Percentiles rank a stretch among this genome's conserved stretches.
phyloP scores from a whole-genome alignment of 2,888 invertebrate genomes.

The Anarsia innoxiella region DNA sequence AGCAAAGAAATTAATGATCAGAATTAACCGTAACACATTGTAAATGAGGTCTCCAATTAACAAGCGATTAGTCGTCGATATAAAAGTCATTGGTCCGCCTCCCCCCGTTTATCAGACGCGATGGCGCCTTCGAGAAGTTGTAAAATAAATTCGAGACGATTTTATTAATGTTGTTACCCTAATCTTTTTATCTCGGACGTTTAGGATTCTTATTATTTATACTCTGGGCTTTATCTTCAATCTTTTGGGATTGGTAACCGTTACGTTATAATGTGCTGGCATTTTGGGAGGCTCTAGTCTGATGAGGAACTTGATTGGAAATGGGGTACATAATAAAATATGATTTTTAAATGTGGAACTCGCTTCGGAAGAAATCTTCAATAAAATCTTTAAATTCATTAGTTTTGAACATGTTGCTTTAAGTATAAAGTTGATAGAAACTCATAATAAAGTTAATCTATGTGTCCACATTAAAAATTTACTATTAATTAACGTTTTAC shows the following conservation, averaged over 20 bases:
- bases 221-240: slow-evolving; percentile 44
- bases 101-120: slow-evolving; percentile 53
- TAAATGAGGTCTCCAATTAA: slow-evolving; percentile 2
- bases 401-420: too few species aligned
- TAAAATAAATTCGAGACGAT: slow-evolving; percentile 58
- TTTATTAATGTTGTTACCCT: slow-evolving; percentile 68
- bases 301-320: not conserved
- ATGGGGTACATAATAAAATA: too few species aligned
- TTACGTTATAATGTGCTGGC: slow-evolving; percentile 18
- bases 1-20: too few species aligned
- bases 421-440: too few species aligned
- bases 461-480: too few species aligned
- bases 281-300: slow-evolving; percentile 4
- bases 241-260: slow-evolving; percentile 39
- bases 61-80: slow-evolving; percentile 4
- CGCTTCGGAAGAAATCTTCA: too few species aligned
- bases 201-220: slow-evolving; percentile 71
- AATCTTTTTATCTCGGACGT: slow-evolving; percentile 59
- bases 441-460: too few species aligned
- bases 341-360: too few species aligned
- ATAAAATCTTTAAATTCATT: too few species aligned
- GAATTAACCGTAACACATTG: slow-evolving; percentile 5
- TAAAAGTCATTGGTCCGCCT: slow-evolving; percentile 14
- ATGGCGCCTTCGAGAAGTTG: slow-evolving; percentile 54
- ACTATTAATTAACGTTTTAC: too few species aligned